Conservation (phyloP, 2,113 vertebrate genomes). For the Lagenorhynchus albirostris region DNA sequence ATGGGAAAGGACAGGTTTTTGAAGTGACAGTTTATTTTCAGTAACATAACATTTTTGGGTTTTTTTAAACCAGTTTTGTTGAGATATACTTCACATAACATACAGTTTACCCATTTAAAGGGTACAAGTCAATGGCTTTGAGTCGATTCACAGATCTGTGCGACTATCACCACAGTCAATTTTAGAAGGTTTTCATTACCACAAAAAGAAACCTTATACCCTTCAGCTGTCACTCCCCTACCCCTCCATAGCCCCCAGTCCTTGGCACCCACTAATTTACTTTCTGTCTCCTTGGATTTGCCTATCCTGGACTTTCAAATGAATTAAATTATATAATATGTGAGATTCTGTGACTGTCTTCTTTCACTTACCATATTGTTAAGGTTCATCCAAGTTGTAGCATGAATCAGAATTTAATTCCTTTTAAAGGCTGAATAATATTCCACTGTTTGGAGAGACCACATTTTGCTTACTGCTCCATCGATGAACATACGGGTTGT, state of each 20-base stretch:
- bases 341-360: background rate
- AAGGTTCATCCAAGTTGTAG: background rate
- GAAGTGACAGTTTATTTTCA: background rate
- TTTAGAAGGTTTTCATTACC: background rate
- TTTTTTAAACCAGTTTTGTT: background rate
- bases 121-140: background rate
- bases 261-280: background rate
- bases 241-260: background rate
- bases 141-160: background rate
- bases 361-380: background rate
- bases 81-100: background rate
- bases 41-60: background rate
- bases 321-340: background rate
- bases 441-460: background rate
- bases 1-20: background rate
- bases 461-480: background rate
- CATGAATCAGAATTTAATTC: background rate
- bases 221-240: background rate
- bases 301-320: background rate
- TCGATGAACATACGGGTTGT: background rate
- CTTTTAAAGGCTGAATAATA: background rate
- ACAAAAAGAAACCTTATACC: background rate
- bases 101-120: background rate
- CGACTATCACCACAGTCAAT: too few species aligned
- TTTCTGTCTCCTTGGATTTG: background rate